A percentile compares a stretch with the other conserved stretches of the same genome.
Conservation (phyloP, 1,140 invertebrate species). For the Cydia amplana region DNA sequence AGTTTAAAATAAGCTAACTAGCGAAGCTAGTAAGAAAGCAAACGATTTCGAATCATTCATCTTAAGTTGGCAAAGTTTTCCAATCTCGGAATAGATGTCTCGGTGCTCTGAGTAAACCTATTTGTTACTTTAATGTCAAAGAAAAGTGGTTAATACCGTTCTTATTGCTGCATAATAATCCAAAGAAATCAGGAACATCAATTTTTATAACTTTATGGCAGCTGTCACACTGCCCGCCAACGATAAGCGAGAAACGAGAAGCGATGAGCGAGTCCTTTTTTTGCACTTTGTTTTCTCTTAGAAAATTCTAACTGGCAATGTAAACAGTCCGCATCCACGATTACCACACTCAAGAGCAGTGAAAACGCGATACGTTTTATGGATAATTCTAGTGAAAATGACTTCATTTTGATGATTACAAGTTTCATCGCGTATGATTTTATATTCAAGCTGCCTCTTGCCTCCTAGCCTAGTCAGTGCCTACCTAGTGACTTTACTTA, state of each 20-base stretch:
- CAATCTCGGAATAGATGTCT: constrained; percentile 27
- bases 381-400: no score
- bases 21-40: background rate
- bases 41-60: constrained; percentile 20
- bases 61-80: constrained; percentile 25
- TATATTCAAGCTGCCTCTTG: no score
- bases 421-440: no score
- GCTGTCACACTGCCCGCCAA: background rate
- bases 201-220: background rate
- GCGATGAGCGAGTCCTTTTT: no score
- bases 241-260: background rate
- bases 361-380: no score
- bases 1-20: background rate
- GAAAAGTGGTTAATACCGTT: background rate
- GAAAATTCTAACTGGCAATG: no score
- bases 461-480: no score
- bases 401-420: no score
- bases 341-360: no score
- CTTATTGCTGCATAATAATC: background rate
- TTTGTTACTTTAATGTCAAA: constrained; percentile 32
- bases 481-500: no score
- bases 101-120: constrained; percentile 12
- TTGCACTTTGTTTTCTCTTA: no score
- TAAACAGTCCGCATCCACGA: no score
- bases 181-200: background rate